Evolutionary conservation across 1,140 invertebrate species (phyloP), one percentile per base, ranked within the genome.

Genomic region (Platorchestia sp.): DNA sequence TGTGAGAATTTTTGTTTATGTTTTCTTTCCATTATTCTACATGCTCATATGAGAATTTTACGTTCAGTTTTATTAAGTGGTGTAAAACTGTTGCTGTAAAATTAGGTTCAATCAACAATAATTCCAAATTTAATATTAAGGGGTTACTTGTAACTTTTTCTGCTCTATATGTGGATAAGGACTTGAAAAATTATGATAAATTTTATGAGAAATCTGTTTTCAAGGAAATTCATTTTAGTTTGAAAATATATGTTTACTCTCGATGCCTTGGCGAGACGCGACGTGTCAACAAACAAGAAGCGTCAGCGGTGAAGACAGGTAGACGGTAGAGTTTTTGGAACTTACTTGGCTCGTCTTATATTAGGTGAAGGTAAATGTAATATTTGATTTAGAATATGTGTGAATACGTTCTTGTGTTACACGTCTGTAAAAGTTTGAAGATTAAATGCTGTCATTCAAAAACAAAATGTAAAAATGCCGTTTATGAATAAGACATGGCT

Each of bases 161-260:
- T 22, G 59, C 59, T 75, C 36, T 27, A 75, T 22, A 75, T 36
- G 59, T 75, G 36, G 59, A 51, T 51, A 51, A 75, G 36, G 1
- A 75, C 36, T 36, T 89, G n/a, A 14, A 0, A 89, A 36, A 89
- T 6, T 42, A 89, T 42, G 3, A 16, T 44, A 42, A 44, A 89
- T 0, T 6, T 14, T 42, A 14, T 0, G 7, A 42, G 45, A 42
- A 10, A 10, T 75, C 86, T 95, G 95, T 75, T 47, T 87, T 95
- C 91, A 95, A 95, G 86, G 95, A 91, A 53, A 1, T 5, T 41
- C 44, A 95, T 95, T 45, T 51, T 95, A 89, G 10, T 44, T 89
- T 89, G 87, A 86, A 59, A 86, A 44, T 93, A 7, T 14, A 42
- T 93, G 36, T 87, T 27, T 87, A 41, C 19, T 27, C 22, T 87